These are phyloP conservation scores for Tenthredo notha DNA, from an alignment of 2,888 invertebrate genomes.

Conservation along the genomic window DNA sequence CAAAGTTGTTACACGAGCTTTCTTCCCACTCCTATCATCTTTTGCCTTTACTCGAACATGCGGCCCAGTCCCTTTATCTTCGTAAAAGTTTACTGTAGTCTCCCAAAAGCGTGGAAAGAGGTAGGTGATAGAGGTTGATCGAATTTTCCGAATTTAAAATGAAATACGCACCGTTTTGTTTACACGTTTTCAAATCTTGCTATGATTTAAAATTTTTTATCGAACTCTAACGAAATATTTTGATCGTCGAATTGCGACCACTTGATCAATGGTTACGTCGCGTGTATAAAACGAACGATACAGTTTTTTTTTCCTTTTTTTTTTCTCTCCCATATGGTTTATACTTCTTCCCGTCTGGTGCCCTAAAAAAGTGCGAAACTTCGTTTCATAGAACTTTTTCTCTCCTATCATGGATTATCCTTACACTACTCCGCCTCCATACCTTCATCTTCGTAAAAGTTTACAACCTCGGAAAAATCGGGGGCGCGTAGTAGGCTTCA, in stretches of 20 bases:
- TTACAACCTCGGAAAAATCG: slow-evolving; percentile 45
- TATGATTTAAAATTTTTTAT: neutral
- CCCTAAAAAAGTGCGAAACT: neutral
- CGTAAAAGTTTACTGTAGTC: slow-evolving; percentile 39
- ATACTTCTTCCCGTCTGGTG: neutral
- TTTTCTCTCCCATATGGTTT: neutral
- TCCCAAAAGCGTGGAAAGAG: neutral
- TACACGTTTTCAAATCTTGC: neutral
- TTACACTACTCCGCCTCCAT: slow-evolving; percentile 5
- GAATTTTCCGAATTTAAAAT: neutral
- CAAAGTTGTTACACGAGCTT: neutral
- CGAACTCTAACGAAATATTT: neutral
- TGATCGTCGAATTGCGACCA: neutral
- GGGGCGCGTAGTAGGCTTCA: neutral
- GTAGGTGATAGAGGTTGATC: neutral
- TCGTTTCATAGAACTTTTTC: slow-evolving; percentile 36
- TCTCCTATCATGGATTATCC: slow-evolving; percentile 37
- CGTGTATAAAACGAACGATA: neutral
- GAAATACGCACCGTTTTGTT: neutral
- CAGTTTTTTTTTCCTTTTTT: neutral
- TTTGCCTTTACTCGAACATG: slow-evolving; percentile 30
- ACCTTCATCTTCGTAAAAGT: slow-evolving; percentile 51
- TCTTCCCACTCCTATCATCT: neutral
- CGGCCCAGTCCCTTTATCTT: slow-evolving; percentile 28
- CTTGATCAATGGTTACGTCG: neutral